Evolutionary conservation across 2,888 invertebrate genomes (phyloP).

Genomic region (Ophraella communa): DNA sequence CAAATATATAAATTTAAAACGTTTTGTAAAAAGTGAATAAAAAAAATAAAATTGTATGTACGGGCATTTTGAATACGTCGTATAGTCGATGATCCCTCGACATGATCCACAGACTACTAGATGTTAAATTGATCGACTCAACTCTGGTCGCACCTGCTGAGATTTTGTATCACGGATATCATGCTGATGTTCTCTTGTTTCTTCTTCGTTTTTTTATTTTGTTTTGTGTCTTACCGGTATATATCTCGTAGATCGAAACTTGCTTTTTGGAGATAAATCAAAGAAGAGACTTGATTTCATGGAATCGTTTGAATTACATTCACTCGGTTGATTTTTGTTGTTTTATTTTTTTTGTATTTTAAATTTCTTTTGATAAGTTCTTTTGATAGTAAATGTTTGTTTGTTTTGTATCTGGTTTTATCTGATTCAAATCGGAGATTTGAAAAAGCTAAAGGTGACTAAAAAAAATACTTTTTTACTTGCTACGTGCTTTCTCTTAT

Average conservation of each 20-base stretch:
- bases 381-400: not conserved
- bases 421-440: not conserved
- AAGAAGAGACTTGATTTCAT: conserved; percentile 12
- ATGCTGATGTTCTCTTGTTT: conserved; percentile 17
- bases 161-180: conserved; percentile 18
- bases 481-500: too few species aligned
- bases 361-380: conserved; percentile 1
- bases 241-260: conserved; percentile 14
- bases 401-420: not conserved
- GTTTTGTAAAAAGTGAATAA: not conserved
- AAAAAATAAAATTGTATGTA: not conserved
- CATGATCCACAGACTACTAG: conserved; percentile 6
- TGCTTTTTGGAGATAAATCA: conserved; percentile 14
- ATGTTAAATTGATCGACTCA: conserved; percentile 20
- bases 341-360: not conserved
- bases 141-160: conserved; percentile 18
- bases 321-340: conserved; percentile 1
- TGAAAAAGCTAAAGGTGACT: too few species aligned
- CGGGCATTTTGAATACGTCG: conserved; percentile 1
- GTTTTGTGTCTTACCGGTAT: conserved; percentile 14
- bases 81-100: conserved; percentile 11
- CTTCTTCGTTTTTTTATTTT: conserved; percentile 19
- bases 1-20: too few species aligned
- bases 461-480: too few species aligned
- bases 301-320: conserved; percentile 9